Evolutionary conservation across 2,888 invertebrate genomes (phyloP).

Genomic region (Eremobia ochroleuca): DNA sequence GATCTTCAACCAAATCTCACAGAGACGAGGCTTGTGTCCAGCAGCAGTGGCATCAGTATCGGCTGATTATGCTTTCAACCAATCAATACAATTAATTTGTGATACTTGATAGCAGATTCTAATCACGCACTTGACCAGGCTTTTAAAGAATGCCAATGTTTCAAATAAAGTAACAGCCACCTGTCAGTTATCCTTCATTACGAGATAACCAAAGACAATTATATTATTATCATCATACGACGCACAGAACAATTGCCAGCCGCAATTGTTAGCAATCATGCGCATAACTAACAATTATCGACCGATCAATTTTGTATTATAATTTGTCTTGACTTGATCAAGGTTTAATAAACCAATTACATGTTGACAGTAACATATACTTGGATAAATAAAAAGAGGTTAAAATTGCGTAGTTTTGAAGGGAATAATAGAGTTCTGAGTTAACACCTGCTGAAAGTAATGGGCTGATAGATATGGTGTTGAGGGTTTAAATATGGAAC

Average conservation of each 20-base stretch:
- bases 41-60: too few species aligned
- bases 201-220: constrained; percentile 47
- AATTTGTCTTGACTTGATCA: constrained; percentile 64
- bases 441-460: constrained; percentile 39
- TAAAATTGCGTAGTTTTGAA: constrained; percentile 19
- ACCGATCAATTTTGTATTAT: constrained; percentile 55
- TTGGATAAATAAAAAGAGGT: constrained; percentile 29
- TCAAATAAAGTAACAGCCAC: not conserved
- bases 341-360: constrained; percentile 62
- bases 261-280: constrained; percentile 53
- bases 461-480: not conserved
- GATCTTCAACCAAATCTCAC: too few species aligned
- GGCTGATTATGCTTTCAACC: not conserved
- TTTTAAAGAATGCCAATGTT: not conserved
- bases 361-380: constrained; percentile 48
- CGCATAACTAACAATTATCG: constrained; percentile 54
- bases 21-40: too few species aligned
- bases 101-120: not conserved
- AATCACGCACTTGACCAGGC: not conserved
- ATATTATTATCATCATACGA: constrained; percentile 31
- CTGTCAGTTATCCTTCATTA: constrained; percentile 18
- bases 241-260: constrained; percentile 46
- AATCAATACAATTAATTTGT: not conserved
- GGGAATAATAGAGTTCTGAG: constrained; percentile 4
- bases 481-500: not conserved